These are phyloP conservation scores for Caerostris darwini DNA, from an alignment of 1,140 invertebrate species.

Conservation along the genomic window DNA sequence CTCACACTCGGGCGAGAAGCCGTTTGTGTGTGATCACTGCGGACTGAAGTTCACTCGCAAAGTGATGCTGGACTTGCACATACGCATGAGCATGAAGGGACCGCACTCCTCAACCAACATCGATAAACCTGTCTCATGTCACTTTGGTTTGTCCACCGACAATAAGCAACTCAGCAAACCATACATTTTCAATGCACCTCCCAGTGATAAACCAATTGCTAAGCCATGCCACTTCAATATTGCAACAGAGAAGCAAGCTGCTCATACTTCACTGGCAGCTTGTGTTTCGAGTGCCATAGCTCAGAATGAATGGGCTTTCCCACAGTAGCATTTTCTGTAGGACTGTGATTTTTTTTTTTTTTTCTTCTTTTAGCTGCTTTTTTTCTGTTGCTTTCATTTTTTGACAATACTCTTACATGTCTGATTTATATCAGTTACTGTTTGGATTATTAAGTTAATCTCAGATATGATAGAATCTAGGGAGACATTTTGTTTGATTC, in stretches of 20 bases:
- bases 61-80: slow-evolving; percentile 87
- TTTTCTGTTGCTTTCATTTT: not conserved
- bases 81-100: slow-evolving; percentile 79
- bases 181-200: slow-evolving; percentile 53
- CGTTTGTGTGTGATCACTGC: slow-evolving; percentile 85
- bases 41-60: slow-evolving; percentile 86
- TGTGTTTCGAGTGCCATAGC: slow-evolving; percentile 77
- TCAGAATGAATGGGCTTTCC: slow-evolving; percentile 76
- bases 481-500: not conserved
- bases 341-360: slow-evolving; percentile 34
- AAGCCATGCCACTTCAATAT: slow-evolving; percentile 75
- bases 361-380: slow-evolving; percentile 10
- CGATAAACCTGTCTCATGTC: slow-evolving; percentile 57
- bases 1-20: slow-evolving; percentile 86
- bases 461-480: not conserved
- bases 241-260: slow-evolving; percentile 61
- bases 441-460: not conserved
- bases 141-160: slow-evolving; percentile 57
- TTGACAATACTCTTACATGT: not conserved
- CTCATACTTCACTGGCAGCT: slow-evolving; percentile 72
- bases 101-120: slow-evolving; percentile 22
- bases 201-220: slow-evolving; percentile 74
- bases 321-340: slow-evolving; percentile 53
- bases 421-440: not conserved
- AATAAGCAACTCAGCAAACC: slow-evolving; percentile 65